Conservation (phyloP, 2,113 vertebrate genomes). For the Sialia sialis region DNA sequence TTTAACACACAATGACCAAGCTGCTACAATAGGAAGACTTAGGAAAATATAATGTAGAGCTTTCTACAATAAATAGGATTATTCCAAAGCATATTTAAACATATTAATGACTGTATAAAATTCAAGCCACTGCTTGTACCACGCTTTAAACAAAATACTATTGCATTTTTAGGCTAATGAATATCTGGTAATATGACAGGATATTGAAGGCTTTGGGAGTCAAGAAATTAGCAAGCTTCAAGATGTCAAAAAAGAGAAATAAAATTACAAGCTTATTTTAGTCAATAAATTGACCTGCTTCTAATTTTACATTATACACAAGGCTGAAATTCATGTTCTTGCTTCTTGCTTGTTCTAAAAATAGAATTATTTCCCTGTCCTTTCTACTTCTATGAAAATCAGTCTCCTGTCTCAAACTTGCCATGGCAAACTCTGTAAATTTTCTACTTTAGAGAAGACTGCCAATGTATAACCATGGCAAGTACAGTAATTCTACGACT, state of each 20-base stretch:
- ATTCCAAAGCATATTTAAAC: neutral
- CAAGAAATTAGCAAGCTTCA: neutral
- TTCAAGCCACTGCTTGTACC: neutral
- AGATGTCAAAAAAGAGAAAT: neutral
- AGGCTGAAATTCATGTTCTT: neutral
- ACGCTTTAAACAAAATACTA: neutral
- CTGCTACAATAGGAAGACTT: neutral
- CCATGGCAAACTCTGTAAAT: neutral
- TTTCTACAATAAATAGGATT: neutral
- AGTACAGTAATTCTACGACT: no score
- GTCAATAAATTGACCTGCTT: neutral
- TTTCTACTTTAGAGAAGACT: neutral
- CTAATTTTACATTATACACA: neutral
- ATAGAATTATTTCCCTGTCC: neutral
- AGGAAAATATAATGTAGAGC: neutral
- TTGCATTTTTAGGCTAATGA: neutral
- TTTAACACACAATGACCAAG: neutral
- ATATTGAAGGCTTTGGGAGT: neutral
- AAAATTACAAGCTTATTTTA: neutral
- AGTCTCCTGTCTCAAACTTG: neutral
- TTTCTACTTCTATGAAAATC: neutral
- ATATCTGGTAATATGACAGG: neutral
- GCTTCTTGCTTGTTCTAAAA: neutral
- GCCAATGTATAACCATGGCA: neutral
- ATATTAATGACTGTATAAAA: neutral